Conservation (phyloP, 2,888 invertebrate genomes). For the Bibio marci region DNA sequence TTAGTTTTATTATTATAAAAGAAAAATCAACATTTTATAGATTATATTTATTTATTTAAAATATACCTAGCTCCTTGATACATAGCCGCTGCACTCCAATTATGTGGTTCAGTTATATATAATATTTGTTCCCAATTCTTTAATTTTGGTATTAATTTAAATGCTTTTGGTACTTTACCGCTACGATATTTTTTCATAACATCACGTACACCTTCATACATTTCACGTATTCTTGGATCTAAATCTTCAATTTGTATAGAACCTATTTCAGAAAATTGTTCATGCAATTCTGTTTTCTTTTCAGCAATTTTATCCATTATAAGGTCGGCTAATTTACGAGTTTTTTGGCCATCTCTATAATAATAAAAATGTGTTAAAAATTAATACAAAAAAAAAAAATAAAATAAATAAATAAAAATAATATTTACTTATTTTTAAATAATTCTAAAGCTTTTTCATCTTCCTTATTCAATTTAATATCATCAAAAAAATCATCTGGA, state of each 20-base stretch:
- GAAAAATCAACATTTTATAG: background rate
- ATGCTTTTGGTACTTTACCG: constrained; percentile 95
- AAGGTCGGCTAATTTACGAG: constrained; percentile 70
- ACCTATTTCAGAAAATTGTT: constrained; percentile 66
- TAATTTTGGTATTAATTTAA: constrained; percentile 87
- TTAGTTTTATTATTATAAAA: background rate
- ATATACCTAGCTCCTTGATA: constrained; percentile 43
- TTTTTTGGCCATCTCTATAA: constrained; percentile 25
- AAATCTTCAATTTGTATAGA: constrained; percentile 62
- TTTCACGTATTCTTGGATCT: constrained; percentile 30
- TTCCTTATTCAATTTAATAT: constrained; percentile 65
- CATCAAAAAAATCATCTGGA: constrained; percentile 46
- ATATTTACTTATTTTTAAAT: constrained; percentile 40
- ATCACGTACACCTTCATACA: constrained; percentile 60
- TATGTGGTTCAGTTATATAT: constrained; percentile 75
- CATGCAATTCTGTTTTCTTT: constrained; percentile 76
- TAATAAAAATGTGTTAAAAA: too few relatives aligned
- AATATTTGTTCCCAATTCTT: constrained; percentile 89
- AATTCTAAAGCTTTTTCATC: constrained; percentile 74
- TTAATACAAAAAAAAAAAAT: background rate
- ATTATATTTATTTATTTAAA: too few relatives aligned
- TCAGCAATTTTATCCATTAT: constrained; percentile 87
- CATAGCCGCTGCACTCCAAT: constrained; percentile 96
- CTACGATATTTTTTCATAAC: constrained; percentile 80
- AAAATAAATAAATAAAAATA: constrained; percentile 13